Evolutionary conservation across 2,888 invertebrate species (phyloP).

Genomic region (Spatulosminthurus flaviceps): DNA sequence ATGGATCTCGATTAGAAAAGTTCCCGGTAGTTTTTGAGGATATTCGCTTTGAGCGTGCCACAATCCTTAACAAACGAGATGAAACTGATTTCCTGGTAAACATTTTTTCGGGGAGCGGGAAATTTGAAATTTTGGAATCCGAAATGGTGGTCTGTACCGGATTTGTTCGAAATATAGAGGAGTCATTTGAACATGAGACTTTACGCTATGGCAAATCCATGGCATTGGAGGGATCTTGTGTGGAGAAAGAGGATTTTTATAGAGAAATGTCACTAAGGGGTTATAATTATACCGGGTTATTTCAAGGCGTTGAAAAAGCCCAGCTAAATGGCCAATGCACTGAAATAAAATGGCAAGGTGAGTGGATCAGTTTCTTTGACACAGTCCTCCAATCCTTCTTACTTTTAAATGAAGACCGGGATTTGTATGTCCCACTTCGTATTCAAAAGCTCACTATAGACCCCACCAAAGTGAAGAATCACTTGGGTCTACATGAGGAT

Average conservation of each 20-base stretch:
- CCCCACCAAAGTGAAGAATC: slow-evolving; percentile 65
- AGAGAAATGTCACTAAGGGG: slow-evolving; percentile 66
- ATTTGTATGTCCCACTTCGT: slow-evolving; percentile 79
- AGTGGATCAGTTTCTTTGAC: slow-evolving; percentile 90
- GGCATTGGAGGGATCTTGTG: too few relatives aligned
- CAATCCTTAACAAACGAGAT: slow-evolving; percentile 70
- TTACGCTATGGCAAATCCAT: slow-evolving; percentile 25
- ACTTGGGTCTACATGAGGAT: background rate
- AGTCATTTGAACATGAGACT: background rate
- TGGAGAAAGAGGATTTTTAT: slow-evolving; percentile 64
- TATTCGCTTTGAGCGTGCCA: slow-evolving; percentile 83
- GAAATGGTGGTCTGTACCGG: slow-evolving; percentile 66
- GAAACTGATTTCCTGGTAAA: slow-evolving; percentile 81
- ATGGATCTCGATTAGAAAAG: slow-evolving; percentile 74
- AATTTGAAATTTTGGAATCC: slow-evolving; percentile 67
- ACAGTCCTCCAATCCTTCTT: slow-evolving; percentile 86
- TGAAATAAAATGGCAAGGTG: slow-evolving; percentile 75
- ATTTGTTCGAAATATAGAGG: slow-evolving; percentile 41
- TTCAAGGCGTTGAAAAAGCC: slow-evolving; percentile 66
- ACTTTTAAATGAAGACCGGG: slow-evolving; percentile 75
- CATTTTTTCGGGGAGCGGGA: slow-evolving; percentile 80
- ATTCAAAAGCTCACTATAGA: slow-evolving; percentile 77
- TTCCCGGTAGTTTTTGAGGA: slow-evolving; percentile 85
- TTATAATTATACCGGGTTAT: slow-evolving; percentile 65
- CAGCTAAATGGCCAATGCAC: slow-evolving; percentile 65